Conservation (phyloP, 2,797 vertebrate genomes). For the Balearica regulorum region DNA sequence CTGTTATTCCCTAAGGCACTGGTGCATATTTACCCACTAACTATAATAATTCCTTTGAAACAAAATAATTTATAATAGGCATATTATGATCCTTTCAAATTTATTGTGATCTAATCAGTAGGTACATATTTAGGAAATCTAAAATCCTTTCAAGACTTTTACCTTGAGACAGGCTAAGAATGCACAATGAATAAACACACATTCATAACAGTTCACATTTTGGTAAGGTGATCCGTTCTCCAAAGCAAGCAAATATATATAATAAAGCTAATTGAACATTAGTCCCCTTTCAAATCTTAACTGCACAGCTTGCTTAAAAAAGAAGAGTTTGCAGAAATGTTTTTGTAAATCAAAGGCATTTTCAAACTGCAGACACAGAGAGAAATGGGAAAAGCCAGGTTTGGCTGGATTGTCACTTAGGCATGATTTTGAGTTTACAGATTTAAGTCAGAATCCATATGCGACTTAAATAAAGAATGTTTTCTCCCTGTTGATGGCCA, state of each 20-base stretch:
- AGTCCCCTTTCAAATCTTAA: not conserved
- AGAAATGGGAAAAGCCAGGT: not conserved
- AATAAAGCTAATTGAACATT: not conserved
- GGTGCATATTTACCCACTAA: conserved; percentile 9
- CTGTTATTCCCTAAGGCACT: conserved; percentile 5
- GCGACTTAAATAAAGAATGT: not conserved
- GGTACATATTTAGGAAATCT: not conserved
- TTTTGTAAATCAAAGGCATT: not conserved
- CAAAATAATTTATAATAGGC: conserved; percentile 24
- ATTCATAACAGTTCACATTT: not conserved
- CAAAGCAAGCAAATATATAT: not conserved
- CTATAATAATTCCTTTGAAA: conserved; percentile 24
- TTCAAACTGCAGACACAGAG: not conserved
- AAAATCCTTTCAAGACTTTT: conserved; percentile 30
- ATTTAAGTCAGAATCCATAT: not conserved
- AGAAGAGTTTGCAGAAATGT: not conserved
- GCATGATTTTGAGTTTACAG: not conserved
- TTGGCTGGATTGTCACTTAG: not conserved
- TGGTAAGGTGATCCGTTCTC: not conserved
- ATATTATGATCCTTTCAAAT: conserved; percentile 14
- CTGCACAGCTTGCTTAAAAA: not conserved
- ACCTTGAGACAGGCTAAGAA: conserved; percentile 5
- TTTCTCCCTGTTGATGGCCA: not conserved
- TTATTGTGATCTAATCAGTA: conserved; percentile 29
- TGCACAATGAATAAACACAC: not conserved